A percentile compares a stretch with the other conserved stretches of the same genome.
Conservation (phyloP, 2,888 invertebrate species). For the Eupithecia subfuscata region DNA sequence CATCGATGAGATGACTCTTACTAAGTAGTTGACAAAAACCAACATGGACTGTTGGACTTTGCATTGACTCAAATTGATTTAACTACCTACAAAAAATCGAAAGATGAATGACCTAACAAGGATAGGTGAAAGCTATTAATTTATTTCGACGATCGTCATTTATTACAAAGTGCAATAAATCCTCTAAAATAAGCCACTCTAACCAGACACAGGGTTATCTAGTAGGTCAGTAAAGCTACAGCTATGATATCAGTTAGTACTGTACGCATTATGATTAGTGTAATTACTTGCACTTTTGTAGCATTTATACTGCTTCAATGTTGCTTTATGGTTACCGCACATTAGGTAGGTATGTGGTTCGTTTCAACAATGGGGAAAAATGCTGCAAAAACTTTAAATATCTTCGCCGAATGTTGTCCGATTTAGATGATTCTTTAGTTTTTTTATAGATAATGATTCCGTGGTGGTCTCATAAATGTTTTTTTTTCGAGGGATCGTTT, state of each 20-base stretch:
- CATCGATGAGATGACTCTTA: background rate
- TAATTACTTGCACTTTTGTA: conserved; percentile 40
- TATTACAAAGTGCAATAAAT: conserved; percentile 11
- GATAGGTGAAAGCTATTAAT: conserved; percentile 3
- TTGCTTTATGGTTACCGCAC: background rate
- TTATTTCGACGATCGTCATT: conserved; percentile 2
- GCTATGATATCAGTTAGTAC: conserved; percentile 10
- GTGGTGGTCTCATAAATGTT: too few species aligned
- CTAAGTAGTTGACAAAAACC: background rate
- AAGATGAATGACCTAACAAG: background rate
- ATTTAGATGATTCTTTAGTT: background rate
- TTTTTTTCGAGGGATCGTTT: too few species aligned
- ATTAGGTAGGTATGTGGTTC: background rate
- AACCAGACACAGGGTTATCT: conserved; percentile 26
- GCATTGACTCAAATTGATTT: background rate
- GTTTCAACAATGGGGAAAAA: background rate
- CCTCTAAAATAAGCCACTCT: conserved; percentile 14
- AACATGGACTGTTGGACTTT: background rate
- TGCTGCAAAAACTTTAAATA: background rate
- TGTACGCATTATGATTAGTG: conserved; percentile 38
- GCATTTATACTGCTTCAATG: conserved; percentile 29
- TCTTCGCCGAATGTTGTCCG: background rate
- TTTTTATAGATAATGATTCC: too few species aligned
- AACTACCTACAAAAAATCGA: background rate
- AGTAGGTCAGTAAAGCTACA: conserved; percentile 20